Conservation (phyloP, 2,888 invertebrate genomes). For the Cosmorhoe ocellata region DNA sequence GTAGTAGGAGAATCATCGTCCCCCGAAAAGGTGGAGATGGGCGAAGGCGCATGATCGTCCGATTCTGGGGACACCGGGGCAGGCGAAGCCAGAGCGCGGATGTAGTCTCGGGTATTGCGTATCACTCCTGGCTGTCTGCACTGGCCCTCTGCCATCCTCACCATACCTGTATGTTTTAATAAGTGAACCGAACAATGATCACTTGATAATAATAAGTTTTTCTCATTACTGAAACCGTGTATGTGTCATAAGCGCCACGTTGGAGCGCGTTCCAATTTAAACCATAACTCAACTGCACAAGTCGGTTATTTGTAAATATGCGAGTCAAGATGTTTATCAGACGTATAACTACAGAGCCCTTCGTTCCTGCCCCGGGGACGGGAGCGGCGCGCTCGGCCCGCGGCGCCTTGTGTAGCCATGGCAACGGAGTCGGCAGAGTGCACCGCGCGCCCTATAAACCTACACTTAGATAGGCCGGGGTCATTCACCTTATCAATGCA, state of each 20-base stretch:
- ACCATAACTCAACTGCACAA: no score
- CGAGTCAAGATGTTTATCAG: no score
- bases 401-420: constrained; percentile 44
- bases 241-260: no score
- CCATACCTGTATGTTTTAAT: constrained; percentile 1
- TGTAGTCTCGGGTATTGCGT: constrained; percentile 50
- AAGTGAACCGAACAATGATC: neutral
- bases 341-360: no score
- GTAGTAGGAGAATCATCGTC: constrained; percentile 44
- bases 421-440: constrained; percentile 39
- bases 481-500: constrained; percentile 51
- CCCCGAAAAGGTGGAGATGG: constrained; percentile 44
- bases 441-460: constrained; percentile 43
- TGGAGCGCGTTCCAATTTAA: no score
- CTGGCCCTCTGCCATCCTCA: constrained; percentile 42
- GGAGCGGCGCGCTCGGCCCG: no score
- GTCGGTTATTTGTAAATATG: no score
- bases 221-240: no score
- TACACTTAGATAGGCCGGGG: constrained; percentile 45
- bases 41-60: constrained; percentile 39
- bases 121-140: constrained; percentile 51
- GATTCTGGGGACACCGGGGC: constrained; percentile 33
- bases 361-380: no score
- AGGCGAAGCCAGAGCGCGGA: constrained; percentile 33
- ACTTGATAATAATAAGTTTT: no score